A percentile compares a stretch with the other conserved stretches of the same genome.
phyloP scores from a whole-genome alignment of 1,140 invertebrate species.

The Acromyrmex charruanus region DNA sequence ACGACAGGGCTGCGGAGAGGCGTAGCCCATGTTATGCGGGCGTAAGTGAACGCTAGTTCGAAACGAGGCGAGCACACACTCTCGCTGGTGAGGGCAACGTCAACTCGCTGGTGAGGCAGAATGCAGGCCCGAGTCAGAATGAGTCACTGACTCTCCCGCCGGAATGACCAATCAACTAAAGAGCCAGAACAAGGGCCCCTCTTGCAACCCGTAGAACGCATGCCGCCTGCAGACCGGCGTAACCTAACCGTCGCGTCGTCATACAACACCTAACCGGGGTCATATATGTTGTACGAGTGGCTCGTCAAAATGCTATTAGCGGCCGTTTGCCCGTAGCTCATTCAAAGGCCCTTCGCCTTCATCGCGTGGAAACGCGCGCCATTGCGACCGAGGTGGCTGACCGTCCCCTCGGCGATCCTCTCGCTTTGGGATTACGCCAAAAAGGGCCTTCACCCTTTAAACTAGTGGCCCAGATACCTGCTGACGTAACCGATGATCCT shows the following conservation, averaged over 20 bases:
- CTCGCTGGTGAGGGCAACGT: conserved; percentile 52
- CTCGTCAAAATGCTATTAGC: conserved; percentile 74
- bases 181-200: conserved; percentile 60
- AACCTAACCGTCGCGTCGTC: conserved; percentile 26
- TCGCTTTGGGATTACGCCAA: conserved; percentile 13
- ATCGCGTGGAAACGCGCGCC: conserved; percentile 41
- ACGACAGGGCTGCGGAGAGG: conserved; percentile 62
- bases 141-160: conserved; percentile 81
- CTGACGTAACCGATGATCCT: conserved; percentile 24
- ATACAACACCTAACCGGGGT: conserved; percentile 11
- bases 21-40: conserved; percentile 80
- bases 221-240: background rate
- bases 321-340: conserved; percentile 64
- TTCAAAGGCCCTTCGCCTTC: conserved; percentile 57
- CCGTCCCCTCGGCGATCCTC: background rate
- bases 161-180: conserved; percentile 83
- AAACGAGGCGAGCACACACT: conserved; percentile 76
- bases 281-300: conserved; percentile 25
- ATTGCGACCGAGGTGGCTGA: conserved; percentile 45
- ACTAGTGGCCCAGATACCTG: conserved; percentile 40
- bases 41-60: conserved; percentile 80
- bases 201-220: conserved; percentile 75
- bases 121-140: conserved; percentile 77
- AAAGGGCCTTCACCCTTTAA: conserved; percentile 16
- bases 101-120: conserved; percentile 69